Conservation (phyloP, 2,888 invertebrate species). For the Hirtodrosophila duncani region DNA sequence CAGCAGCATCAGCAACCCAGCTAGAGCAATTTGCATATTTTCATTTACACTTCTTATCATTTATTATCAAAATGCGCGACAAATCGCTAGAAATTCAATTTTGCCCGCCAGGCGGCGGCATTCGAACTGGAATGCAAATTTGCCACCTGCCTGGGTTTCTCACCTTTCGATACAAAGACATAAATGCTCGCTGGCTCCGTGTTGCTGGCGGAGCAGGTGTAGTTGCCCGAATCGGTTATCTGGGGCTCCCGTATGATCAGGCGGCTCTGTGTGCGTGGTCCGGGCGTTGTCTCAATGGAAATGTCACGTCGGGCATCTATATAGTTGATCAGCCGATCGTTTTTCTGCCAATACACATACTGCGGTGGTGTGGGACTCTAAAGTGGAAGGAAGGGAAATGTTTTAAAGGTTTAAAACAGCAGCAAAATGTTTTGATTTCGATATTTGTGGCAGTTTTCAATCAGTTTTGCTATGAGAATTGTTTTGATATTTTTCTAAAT, state of each 20-base stretch:
- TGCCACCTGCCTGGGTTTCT: constrained; percentile 76
- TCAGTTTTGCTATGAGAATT: too few species aligned
- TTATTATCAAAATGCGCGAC: constrained; percentile 22
- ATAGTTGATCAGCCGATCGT: constrained; percentile 95
- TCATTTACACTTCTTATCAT: constrained; percentile 64
- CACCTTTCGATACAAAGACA: constrained; percentile 94
- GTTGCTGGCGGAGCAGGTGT: constrained; percentile 93
- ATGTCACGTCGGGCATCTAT: constrained; percentile 90
- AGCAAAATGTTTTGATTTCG: too few species aligned
- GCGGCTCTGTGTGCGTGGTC: constrained; percentile 90
- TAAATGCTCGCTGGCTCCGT: constrained; percentile 92
- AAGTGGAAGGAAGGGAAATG: constrained; percentile 68
- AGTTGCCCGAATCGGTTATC: constrained; percentile 92
- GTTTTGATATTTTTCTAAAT: too few species aligned
- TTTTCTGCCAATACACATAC: constrained; percentile 97
- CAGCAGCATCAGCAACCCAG: too few species aligned
- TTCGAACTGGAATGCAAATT: constrained; percentile 35
- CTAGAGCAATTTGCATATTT: constrained; percentile 62
- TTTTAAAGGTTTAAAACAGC: too few species aligned
- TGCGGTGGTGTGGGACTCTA: constrained; percentile 95
- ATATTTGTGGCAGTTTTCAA: too few species aligned
- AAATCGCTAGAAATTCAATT: constrained; percentile 54
- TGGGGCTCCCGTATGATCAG: constrained; percentile 90
- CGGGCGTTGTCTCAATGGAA: constrained; percentile 89
- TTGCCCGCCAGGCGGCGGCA: constrained; percentile 40